Evolutionary conservation across 2,113 vertebrate species (phyloP).

Genomic region (Odontophorus gujanensis): DNA sequence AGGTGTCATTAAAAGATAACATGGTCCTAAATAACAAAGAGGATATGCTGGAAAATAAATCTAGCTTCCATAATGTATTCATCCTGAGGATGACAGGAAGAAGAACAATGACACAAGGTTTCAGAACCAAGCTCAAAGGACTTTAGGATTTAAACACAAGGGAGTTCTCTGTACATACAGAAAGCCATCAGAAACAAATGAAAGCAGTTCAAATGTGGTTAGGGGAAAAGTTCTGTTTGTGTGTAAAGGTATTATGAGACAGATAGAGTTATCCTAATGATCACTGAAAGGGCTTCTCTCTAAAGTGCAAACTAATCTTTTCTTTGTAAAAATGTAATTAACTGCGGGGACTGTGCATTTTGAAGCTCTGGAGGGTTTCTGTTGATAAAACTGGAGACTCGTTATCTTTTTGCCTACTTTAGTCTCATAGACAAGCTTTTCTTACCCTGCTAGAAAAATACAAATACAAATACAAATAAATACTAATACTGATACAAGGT

Average conservation of each 20-base stretch:
- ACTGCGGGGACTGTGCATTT: neutral
- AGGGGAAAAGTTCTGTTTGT: neutral
- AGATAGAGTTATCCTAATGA: neutral
- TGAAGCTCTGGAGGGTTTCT: neutral
- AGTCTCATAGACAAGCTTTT: neutral
- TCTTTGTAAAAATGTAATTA: neutral
- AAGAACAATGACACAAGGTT: neutral
- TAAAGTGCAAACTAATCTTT: neutral
- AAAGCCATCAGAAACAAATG: neutral
- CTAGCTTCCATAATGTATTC: neutral
- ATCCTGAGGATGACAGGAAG: neutral
- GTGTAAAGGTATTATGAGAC: neutral
- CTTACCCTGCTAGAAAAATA: neutral
- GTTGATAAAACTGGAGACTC: neutral
- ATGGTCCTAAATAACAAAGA: neutral
- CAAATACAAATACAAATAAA: neutral
- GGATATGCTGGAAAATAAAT: slow-evolving; percentile 15
- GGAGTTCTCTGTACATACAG: neutral
- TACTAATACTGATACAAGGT: neutral
- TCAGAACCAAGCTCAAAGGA: neutral
- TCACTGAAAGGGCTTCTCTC: neutral
- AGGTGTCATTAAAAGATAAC: slow-evolving; percentile 3
- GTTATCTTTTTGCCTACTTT: neutral
- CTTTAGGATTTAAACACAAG: neutral
- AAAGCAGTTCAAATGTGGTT: neutral